phyloP scores from a whole-genome alignment of 2,888 invertebrate genomes.

The Eurytoma adleriae region DNA sequence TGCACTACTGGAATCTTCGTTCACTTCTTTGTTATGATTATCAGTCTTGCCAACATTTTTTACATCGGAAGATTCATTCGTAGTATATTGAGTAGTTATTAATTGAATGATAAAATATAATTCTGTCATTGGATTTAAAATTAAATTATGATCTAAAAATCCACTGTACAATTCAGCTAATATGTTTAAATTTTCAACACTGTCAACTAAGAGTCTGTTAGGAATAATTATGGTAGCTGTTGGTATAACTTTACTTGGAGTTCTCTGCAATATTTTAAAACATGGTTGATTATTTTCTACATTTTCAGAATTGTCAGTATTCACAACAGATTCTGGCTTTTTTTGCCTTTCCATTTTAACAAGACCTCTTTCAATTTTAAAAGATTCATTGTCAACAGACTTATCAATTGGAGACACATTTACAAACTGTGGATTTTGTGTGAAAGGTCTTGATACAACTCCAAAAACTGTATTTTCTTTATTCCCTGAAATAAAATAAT shows the following conservation, averaged over 20 bases:
- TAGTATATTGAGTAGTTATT: slow-evolving; percentile 77
- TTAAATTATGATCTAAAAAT: slow-evolving; percentile 80
- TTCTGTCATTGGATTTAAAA: slow-evolving; percentile 83
- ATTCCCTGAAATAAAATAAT: slow-evolving; percentile 56
- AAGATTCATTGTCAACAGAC: slow-evolving; percentile 61
- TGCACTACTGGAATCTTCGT: neutral
- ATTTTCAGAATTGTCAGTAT: neutral
- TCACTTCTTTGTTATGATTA: neutral
- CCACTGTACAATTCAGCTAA: slow-evolving; percentile 79
- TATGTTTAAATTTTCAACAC: slow-evolving; percentile 78
- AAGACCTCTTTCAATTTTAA: slow-evolving; percentile 66
- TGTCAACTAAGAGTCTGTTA: slow-evolving; percentile 76
- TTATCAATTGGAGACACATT: slow-evolving; percentile 64
- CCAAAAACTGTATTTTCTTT: slow-evolving; percentile 64
- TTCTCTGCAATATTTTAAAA: slow-evolving; percentile 40
- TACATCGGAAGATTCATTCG: neutral
- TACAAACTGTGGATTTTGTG: slow-evolving; percentile 66
- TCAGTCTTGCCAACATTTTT: slow-evolving; percentile 7
- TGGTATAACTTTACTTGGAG: slow-evolving; percentile 53
- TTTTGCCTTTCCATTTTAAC: slow-evolving; percentile 66
- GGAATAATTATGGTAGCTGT: slow-evolving; percentile 73
- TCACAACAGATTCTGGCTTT: slow-evolving; percentile 60
- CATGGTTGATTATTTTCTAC: slow-evolving; percentile 38
- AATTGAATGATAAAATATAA: slow-evolving; percentile 84
- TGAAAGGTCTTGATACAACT: slow-evolving; percentile 63